These are phyloP conservation scores for Brachionus angularis DNA, from an alignment of 1,140 invertebrate genomes.

Conservation along the genomic window DNA sequence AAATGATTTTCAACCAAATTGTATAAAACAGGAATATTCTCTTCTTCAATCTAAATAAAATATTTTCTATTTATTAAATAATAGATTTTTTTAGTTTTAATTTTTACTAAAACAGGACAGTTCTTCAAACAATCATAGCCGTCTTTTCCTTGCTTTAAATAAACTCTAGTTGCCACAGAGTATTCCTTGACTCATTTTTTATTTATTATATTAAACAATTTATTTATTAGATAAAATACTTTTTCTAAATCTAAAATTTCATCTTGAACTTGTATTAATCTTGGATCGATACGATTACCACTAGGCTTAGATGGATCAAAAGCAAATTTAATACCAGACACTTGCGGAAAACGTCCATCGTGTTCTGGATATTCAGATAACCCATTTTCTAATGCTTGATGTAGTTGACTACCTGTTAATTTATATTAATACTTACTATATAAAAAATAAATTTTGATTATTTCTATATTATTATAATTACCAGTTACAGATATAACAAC, in stretches of 20 bases:
- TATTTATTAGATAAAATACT: too few relatives aligned
- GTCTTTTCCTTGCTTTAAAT: constrained; percentile 37
- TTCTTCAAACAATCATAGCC: constrained; percentile 19
- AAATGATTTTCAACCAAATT: constrained; percentile 43
- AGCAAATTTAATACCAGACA: constrained; percentile 72
- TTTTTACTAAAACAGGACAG: constrained; percentile 10
- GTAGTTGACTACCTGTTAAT: constrained; percentile 62
- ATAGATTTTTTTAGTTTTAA: too few relatives aligned
- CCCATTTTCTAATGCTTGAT: constrained; percentile 74
- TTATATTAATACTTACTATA: not conserved
- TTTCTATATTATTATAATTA: too few relatives aligned
- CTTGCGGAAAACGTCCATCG: constrained; percentile 74
- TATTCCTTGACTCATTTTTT: too few relatives aligned
- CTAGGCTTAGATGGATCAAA: constrained; percentile 71
- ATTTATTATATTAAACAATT: too few relatives aligned
- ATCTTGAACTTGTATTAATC: constrained; percentile 28
- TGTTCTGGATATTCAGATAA: constrained; percentile 72
- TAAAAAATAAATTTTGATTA: not conserved
- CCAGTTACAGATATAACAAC: constrained; percentile 58
- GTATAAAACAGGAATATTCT: constrained; percentile 35
- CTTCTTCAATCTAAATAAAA: constrained; percentile 31
- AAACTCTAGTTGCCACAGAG: not conserved
- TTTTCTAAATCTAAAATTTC: constrained; percentile 26
- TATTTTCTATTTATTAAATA: too few relatives aligned
- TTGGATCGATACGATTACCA: constrained; percentile 67